These are phyloP conservation scores for Ochotona curzoniae DNA, from an alignment of 2,113 vertebrate genomes.

Conservation along the genomic window DNA sequence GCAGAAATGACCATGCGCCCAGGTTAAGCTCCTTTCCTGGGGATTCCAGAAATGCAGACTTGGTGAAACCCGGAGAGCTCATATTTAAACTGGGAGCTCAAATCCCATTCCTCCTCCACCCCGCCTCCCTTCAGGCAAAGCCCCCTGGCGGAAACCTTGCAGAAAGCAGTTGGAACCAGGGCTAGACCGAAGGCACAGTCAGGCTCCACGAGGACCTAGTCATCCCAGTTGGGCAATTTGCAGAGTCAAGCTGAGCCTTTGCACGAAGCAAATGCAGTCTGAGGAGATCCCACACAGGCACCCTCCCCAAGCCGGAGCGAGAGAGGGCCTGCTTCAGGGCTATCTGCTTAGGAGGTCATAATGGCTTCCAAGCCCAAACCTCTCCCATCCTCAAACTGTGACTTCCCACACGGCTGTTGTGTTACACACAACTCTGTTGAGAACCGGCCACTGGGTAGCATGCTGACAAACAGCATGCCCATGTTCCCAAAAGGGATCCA, in stretches of 20 bases:
- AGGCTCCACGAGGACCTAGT: rapidly evolving
- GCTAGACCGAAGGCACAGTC: neutral
- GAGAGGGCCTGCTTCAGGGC: neutral
- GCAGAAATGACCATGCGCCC: neutral
- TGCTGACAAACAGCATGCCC: neutral
- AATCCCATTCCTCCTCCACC: neutral
- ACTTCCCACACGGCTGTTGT: neutral
- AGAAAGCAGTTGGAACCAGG: neutral
- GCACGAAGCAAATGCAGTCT: neutral
- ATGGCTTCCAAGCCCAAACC: neutral
- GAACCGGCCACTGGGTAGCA: neutral
- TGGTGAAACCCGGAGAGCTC: no score
- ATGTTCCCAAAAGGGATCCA: neutral
- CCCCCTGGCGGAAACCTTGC: neutral
- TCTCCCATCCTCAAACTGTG: neutral
- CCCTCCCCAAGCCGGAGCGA: neutral
- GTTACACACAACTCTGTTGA: neutral
- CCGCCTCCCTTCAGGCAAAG: neutral
- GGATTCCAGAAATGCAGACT: neutral
- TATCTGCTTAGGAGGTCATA: neutral
- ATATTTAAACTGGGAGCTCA: neutral
- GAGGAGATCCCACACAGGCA: neutral
- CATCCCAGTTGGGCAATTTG: neutral
- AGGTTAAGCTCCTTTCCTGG: neutral
- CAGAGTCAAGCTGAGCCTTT: neutral